phyloP scores from a whole-genome alignment of 2,797 vertebrate genomes.

The Rhinichthys osculus region DNA sequence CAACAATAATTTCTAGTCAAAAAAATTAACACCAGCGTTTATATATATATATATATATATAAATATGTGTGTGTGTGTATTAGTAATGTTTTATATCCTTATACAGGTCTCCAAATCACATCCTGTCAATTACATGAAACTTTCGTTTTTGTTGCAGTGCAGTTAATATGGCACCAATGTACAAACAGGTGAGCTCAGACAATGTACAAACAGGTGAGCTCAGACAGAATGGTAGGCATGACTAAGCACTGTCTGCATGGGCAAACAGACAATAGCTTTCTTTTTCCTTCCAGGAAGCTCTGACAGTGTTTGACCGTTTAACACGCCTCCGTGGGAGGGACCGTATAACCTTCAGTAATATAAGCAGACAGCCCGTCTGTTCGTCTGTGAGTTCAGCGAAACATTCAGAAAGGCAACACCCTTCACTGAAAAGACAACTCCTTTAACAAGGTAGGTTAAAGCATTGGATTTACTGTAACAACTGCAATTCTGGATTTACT shows the following conservation, averaged over 20 bases:
- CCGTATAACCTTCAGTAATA: not conserved
- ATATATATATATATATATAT: too few species aligned
- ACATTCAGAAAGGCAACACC: not conserved
- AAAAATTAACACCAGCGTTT: too few species aligned
- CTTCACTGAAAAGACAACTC: not conserved
- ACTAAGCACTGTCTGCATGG: constrained; percentile 49
- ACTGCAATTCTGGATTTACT: not conserved
- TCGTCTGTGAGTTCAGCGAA: not conserved
- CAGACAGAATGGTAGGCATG: constrained; percentile 30
- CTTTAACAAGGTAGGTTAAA: constrained; percentile 6
- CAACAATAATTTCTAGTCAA: not conserved
- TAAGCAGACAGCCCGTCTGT: not conserved
- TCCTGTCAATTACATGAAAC: not conserved
- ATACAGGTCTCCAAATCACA: not conserved
- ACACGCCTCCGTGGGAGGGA: constrained; percentile 37
- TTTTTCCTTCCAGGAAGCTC: constrained; percentile 38
- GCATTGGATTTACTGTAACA: not conserved
- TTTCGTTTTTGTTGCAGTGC: not conserved
- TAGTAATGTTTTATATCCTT: not conserved
- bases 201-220: not conserved
- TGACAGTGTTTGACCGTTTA: not conserved
- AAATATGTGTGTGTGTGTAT: too few species aligned
- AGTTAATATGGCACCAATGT: not conserved
- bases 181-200: not conserved
- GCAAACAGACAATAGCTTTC: not conserved